Base-by-base conservation (phyloP, 1,140 invertebrate species). In the Phocides pigmalion region DNA sequence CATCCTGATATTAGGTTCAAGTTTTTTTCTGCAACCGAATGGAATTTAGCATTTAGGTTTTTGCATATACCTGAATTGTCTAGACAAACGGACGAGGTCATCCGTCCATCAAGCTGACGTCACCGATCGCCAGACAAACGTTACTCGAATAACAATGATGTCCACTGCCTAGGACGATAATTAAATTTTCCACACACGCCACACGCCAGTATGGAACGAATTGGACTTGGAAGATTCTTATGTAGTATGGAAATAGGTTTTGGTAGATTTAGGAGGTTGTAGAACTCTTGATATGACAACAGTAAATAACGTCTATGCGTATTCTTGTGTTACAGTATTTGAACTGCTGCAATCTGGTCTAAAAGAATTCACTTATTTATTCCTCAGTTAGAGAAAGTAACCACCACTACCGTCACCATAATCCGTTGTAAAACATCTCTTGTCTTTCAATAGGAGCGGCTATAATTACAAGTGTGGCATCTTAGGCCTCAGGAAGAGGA, bases 171-270 rank as follows among this genome's bases (percentile, higher is more conserved):
- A 82, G 74, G 72, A 75, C 66, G 72, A 84, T 88, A 82, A 90
- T 90, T 90, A 90, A 83, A 86, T 88, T 90, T 88, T 83, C 82
- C 87, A 83, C 84, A 83, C 77, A 79, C 81, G 69, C 65, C 28
- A 68, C 71, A 58, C 73, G 66, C 72, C 74, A 64, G 70, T 75
- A 77, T 73, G 78, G 66, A 85, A 84, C 74, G 72, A 81, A 82
- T 79, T 79, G 59, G 32, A n/a, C 14, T 37, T n/a, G 61, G 62
- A 76, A 75, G 72, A 64, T 64, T 74, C 68, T 71, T 58, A 73
- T 72, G 64, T 53, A 32, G 47, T 54, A 25, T 32, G 14, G 5
- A 22, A 28, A 28, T 15, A 32, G 6, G 28, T 53, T 28, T 53
- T 14, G 35, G 35, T 14, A 32, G 28, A 5, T n/a, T 32, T 32